Evolutionary conservation across 2,888 invertebrate genomes (phyloP), one percentile per base, ranked within the genome.

Genomic region (Seira sanloemensis): DNA sequence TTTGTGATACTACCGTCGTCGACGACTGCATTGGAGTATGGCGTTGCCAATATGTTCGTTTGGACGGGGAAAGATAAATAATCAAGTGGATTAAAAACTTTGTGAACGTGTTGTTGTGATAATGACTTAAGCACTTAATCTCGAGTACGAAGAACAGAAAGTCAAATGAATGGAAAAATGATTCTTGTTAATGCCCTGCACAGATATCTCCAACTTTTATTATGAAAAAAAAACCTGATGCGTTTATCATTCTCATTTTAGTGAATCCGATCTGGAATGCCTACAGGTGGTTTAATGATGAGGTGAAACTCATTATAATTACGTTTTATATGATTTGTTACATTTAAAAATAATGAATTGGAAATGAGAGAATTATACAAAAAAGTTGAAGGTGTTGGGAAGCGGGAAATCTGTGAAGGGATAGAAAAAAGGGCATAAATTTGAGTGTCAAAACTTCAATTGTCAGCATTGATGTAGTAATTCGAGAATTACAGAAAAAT

Each of bases 221-320:
- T 4, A 37, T 7, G 37, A 12, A 37, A 37, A 37, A 37, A 37
- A 37, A 37, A 37, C 37, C 12, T 37, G 37, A 37, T 37, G 37
- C 37, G 37, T 37, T 37, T 37, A n/a, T 50, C 19, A 21, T 66
- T 75, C 25, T 54, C 23, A 26, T 80, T 68, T 75, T 76, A 62
- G 46, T 62, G 78, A 69, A 78, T 78, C 71, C 69, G 78, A 71
- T 23, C 65, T 65, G 78, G 73, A 46, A 37, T 37, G 12, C 5
- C 12, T 37, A 37, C 37, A 37, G 37, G 37, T 37, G 37, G 37
- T 37, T 7, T 37, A 12, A 37, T 37, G 37, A 9, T 19, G 21
- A 24, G 24, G 23, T 76, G 75, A 46, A 67, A 18, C 75, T 67
- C 21, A 66, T 76, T 76, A 76, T 62, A 66, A 37, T 37, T 37